Evolutionary conservation across 2,797 vertebrate genomes (phyloP).

Genomic region (Mycteria americana): DNA sequence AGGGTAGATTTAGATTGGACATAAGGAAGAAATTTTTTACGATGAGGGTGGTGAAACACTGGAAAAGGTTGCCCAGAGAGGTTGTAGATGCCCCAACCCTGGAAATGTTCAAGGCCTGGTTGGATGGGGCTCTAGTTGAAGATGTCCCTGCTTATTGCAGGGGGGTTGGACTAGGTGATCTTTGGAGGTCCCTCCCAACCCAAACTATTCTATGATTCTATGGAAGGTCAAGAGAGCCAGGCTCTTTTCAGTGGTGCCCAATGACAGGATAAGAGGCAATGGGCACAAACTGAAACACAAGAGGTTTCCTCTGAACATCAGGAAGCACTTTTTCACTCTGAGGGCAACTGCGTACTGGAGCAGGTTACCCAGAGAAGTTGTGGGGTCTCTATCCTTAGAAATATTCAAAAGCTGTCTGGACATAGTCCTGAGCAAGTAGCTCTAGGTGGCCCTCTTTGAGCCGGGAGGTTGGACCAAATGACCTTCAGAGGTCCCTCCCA

Average conservation of each 20-base stretch:
- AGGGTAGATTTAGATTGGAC: not conserved
- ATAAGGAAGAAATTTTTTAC: not conserved
- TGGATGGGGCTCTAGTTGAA: not conserved
- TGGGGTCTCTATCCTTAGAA: not conserved
- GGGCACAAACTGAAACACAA: not conserved
- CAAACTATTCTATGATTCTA: not conserved
- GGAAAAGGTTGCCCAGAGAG: not conserved
- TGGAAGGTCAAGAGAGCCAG: rapidly evolving
- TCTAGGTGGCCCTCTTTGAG: not conserved
- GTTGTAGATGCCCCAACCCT: not conserved
- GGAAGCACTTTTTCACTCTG: not conserved
- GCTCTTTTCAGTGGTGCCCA: rapidly evolving
- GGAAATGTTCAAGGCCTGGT: not conserved
- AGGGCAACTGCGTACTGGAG: not conserved
- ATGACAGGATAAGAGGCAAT: not conserved
- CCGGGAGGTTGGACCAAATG: not conserved
- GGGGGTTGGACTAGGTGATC: not conserved
- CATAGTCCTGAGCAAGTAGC: not conserved
- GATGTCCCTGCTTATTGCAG: not conserved
- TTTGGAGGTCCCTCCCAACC: not conserved
- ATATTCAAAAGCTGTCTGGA: not conserved
- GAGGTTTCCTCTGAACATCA: not conserved
- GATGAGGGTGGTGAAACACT: not conserved
- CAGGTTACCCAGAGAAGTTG: not conserved
- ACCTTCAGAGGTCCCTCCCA: not conserved